Base-by-base conservation (phyloP, 2,888 invertebrate species). In the Polydrusus cervinus region DNA sequence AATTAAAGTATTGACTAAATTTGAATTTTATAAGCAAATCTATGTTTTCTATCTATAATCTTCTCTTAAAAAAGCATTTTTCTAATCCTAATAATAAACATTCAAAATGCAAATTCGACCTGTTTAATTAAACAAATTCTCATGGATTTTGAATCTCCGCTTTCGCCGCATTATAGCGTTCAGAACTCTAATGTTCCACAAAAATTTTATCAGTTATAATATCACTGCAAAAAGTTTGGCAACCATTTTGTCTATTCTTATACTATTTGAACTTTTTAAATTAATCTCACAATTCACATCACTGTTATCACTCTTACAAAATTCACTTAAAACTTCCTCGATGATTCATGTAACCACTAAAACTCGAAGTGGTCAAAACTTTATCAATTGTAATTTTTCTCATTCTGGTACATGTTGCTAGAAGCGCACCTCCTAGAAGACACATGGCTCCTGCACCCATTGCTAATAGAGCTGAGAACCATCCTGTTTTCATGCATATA, bases 371-470 rank as follows among this genome's bases (percentile, higher is more conserved):
- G 10, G 84, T 78, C 79, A 86, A 80, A 57, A 86, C 85, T 77
- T 89, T 89, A 18, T 90, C 87, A 76, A 87, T 84, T 76, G 86
- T 84, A 67, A 84, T 88, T 78, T 92, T 89, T 78, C 93, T 89
- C 87, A 95, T 91, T 77, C 94, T 91, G 13, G 94, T 90, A 83
- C 95, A 96, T 73, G 95, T 93, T 0, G 93, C 92, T 79, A 95
- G 88, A 25, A 95, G 89, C 0, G 93, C 92, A 9, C 93, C 93
- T 0, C 92, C 90, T 74, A 96, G 87, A 61, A 94, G 90, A 53
- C 94, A 93, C 76, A 95, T 88, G 14, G 85, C 84, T 8, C 86
- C 87, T 53, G 86, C 87, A 7, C 89, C 88, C 18, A 89, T 83
- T 2, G 89, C 89, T 43, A 89, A 81, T 45, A 90, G 82, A 0